phyloP scores from a whole-genome alignment of 2,888 invertebrate species.

The Acanthosepion lycidas region DNA sequence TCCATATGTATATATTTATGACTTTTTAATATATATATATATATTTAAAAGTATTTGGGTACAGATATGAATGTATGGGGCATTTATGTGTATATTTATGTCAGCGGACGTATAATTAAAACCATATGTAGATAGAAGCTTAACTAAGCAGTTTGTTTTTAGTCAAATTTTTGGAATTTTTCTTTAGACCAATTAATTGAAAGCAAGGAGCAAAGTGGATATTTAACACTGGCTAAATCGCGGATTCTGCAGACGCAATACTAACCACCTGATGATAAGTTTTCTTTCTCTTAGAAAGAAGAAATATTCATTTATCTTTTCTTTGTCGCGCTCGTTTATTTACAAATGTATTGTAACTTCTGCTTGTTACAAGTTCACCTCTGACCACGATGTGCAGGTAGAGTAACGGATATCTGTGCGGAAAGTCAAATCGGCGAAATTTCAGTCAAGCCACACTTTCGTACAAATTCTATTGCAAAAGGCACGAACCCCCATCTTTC shows the following conservation, averaged over 20 bases:
- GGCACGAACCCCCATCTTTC: too few species aligned
- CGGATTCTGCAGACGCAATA: background rate
- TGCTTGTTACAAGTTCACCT: too few species aligned
- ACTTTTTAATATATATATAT: background rate
- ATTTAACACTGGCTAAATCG: background rate
- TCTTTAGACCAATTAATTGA: background rate
- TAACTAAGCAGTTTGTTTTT: slow-evolving; percentile 10
- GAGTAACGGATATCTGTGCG: too few species aligned
- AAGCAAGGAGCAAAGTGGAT: background rate
- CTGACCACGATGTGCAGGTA: too few species aligned
- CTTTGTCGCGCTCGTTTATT: too few species aligned
- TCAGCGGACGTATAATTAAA: background rate
- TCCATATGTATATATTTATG: background rate
- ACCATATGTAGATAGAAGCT: slow-evolving; percentile 8
- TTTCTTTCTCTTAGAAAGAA: too few species aligned
- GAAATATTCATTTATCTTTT: too few species aligned
- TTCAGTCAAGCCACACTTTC: too few species aligned
- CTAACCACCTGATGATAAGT: too few species aligned
- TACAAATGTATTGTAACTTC: too few species aligned
- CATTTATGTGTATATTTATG: background rate
- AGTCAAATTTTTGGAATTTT: background rate
- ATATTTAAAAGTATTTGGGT: background rate
- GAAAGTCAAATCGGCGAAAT: too few species aligned
- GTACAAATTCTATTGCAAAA: too few species aligned
- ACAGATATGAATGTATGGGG: background rate